phyloP scores from a whole-genome alignment of 2,113 vertebrate genomes.

The Epinephelus fuscoguttatus region DNA sequence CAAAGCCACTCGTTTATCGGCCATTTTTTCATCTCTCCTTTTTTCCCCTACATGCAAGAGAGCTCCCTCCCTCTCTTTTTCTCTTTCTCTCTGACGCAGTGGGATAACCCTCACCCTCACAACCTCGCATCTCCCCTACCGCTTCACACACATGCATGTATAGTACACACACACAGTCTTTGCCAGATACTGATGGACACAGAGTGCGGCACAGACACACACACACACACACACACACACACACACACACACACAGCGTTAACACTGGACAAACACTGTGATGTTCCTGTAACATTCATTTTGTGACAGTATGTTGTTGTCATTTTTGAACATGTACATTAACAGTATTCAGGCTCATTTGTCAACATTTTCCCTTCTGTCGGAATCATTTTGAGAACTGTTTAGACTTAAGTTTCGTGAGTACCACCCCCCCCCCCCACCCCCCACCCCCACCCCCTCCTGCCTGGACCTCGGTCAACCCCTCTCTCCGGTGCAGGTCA shows the following conservation, averaged over 20 bases:
- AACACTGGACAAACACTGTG: neutral
- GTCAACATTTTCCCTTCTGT: neutral
- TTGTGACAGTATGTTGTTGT: neutral
- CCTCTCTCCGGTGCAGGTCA: conserved; percentile 40
- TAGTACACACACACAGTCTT: conserved; percentile 4
- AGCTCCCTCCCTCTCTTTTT: conserved; percentile 23
- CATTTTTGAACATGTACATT: neutral
- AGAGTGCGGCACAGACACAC: neutral
- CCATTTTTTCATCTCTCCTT: conserved; percentile 59
- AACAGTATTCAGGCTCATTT: neutral
- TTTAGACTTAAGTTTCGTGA: conserved; percentile 31
- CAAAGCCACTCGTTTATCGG: conserved; percentile 67
- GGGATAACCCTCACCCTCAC: conserved; percentile 62
- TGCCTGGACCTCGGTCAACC: conserved; percentile 30
- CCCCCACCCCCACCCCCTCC: neutral
- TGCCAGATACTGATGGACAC: conserved; percentile 45
- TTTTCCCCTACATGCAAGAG: conserved; percentile 53
- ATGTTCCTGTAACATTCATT: neutral
- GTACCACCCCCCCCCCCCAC: neutral
- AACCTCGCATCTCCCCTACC: conserved; percentile 57
- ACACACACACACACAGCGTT: neutral
- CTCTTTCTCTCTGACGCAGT: conserved; percentile 56
- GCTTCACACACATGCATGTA: conserved; percentile 6
- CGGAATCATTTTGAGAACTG: neutral
- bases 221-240: neutral